Percentiles rank a stretch among this genome's conserved stretches.
Evolutionary conservation across 2,797 vertebrate genomes (phyloP).

Genomic region (Falco naumanni): DNA sequence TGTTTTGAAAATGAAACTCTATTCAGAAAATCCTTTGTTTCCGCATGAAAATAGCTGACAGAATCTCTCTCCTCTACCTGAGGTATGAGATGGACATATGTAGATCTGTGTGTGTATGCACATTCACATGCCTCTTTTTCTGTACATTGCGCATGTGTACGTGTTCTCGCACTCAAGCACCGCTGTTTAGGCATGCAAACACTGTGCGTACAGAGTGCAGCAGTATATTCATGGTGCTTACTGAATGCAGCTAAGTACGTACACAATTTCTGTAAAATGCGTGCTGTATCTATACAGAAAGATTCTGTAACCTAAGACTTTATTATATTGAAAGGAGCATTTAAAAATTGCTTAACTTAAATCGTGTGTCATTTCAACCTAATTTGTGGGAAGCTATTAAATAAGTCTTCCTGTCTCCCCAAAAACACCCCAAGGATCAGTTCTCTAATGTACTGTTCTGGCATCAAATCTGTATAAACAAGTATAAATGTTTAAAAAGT

Average conservation of each 20-base stretch:
- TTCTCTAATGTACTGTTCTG: conserved; percentile 69
- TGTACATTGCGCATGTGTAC: background rate
- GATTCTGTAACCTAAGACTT: background rate
- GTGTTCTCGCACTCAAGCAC: background rate
- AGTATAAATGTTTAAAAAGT: conserved; percentile 81
- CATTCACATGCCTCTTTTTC: no score
- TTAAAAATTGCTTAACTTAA: conserved; percentile 67
- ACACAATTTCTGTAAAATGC: background rate
- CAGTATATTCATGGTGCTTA: background rate
- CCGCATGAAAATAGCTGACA: background rate
- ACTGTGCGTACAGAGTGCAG: background rate
- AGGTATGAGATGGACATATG: background rate
- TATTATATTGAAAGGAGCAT: conserved; percentile 61
- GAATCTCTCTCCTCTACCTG: background rate
- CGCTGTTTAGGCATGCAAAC: background rate
- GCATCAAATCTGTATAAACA: conserved; percentile 75
- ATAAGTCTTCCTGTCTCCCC: conserved; percentile 59
- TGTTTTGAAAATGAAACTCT: conserved; percentile 35
- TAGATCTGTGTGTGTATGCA: background rate
- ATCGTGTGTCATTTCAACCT: conserved; percentile 54
- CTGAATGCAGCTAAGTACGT: background rate
- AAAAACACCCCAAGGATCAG: conserved; percentile 74
- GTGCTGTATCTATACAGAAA: background rate
- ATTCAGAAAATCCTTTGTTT: background rate
- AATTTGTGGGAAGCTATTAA: conserved; percentile 68